phyloP scores from a whole-genome alignment of 2,797 vertebrate genomes.

The Buphagus erythrorhynchus region DNA sequence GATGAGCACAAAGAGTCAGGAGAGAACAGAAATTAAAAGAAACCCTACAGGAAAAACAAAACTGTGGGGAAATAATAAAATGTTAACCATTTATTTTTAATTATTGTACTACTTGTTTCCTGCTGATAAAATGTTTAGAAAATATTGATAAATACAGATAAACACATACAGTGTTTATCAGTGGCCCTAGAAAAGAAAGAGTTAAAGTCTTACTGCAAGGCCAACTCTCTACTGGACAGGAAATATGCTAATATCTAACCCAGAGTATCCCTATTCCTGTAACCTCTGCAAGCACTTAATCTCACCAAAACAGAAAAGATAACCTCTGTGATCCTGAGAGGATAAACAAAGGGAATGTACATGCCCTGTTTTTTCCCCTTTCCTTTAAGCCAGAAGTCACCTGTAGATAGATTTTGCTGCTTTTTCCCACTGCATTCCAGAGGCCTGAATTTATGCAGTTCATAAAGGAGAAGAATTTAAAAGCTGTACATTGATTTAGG shows the following conservation, averaged over 20 bases:
- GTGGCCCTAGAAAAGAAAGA: not conserved
- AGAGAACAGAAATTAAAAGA: not conserved
- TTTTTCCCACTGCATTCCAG: not conserved
- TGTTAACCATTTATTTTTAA: not conserved
- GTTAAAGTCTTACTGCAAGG: not conserved
- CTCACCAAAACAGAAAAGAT: not conserved
- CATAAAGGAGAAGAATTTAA: not conserved
- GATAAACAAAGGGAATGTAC: slow-evolving; percentile 7
- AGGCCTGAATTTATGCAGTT: not conserved
- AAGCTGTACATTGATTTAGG: not conserved
- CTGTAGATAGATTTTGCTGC: not conserved
- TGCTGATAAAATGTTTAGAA: not conserved
- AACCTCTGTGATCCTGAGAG: not conserved
- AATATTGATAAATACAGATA: not conserved
- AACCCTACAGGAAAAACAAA: not conserved
- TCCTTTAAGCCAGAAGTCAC: not conserved
- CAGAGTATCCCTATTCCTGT: not conserved
- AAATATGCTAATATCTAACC: slow-evolving; percentile 27
- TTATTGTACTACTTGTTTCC: not conserved
- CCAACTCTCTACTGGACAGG: not conserved
- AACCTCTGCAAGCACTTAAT: slow-evolving; percentile 11
- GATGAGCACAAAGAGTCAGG: not conserved
- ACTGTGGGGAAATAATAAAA: not conserved
- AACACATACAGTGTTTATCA: not conserved
- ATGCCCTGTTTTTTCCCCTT: not conserved